Conservation (phyloP, 2,797 vertebrate species). For the Uromys caudimaculatus region DNA sequence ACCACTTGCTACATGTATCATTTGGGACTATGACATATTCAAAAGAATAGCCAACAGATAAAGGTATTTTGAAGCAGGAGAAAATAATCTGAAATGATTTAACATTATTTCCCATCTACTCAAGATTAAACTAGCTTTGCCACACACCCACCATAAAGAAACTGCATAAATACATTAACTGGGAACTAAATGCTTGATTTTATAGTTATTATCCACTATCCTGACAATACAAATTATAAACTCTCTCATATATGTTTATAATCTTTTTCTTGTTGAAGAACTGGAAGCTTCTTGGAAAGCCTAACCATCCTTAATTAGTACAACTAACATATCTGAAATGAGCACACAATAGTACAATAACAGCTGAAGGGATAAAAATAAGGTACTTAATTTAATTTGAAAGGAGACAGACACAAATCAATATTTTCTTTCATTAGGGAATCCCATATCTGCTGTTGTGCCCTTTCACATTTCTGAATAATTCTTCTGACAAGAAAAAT, state of each 20-base stretch:
- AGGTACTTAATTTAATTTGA: not conserved
- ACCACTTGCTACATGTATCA: not conserved
- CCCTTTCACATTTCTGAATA: not conserved
- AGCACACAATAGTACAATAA: not conserved
- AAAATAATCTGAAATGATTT: not conserved
- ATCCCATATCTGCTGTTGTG: not conserved
- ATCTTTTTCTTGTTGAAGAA: not conserved
- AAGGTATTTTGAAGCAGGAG: not conserved
- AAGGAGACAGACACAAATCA: not conserved
- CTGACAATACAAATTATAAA: not conserved
- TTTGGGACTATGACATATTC: not conserved
- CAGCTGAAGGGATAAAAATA: not conserved
- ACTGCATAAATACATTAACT: constrained; percentile 4
- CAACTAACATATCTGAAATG: not conserved
- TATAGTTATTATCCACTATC: not conserved
- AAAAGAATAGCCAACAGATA: not conserved
- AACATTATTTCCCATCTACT: not conserved
- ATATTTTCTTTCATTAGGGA: not conserved
- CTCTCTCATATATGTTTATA: not conserved
- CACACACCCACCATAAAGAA: not conserved
- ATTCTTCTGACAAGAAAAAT: not conserved
- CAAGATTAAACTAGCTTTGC: not conserved
- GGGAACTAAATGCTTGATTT: not conserved
- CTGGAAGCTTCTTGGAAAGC: not conserved
- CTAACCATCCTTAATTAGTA: not conserved